phyloP scores from a whole-genome alignment of 2,888 invertebrate species.

The Imbricaverruca yamaguchii region DNA sequence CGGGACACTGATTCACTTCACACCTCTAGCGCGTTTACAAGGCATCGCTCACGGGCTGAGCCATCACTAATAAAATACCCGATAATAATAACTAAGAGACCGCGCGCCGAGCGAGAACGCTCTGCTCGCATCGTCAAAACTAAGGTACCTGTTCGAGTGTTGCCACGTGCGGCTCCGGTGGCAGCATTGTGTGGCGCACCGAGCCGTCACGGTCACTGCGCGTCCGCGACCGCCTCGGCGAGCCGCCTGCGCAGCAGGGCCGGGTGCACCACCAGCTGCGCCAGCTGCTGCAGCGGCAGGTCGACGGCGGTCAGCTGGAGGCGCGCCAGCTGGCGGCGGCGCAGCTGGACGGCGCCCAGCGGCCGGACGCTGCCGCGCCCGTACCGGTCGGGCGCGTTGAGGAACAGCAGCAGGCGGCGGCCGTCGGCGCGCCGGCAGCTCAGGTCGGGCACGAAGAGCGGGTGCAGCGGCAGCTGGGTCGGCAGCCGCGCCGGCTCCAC shows the following conservation, averaged over 20 bases:
- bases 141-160: too few relatives aligned
- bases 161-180: too few relatives aligned
- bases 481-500: slow-evolving; percentile 38
- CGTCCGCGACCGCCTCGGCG: background rate
- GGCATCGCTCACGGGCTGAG: too few relatives aligned
- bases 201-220: background rate
- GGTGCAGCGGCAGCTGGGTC: slow-evolving; percentile 50
- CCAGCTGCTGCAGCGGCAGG: slow-evolving; percentile 14
- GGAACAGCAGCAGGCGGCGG: background rate
- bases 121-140: too few relatives aligned
- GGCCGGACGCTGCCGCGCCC: background rate
- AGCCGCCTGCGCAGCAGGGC: background rate
- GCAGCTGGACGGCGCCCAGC: slow-evolving; percentile 10
- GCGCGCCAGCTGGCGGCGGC: background rate
- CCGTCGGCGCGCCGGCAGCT: slow-evolving; percentile 1
- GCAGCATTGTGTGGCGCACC: too few relatives aligned
- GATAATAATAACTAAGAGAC: too few relatives aligned
- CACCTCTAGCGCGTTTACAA: too few relatives aligned
- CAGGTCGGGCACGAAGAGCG: slow-evolving; percentile 54
- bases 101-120: too few relatives aligned
- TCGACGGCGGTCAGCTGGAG: background rate
- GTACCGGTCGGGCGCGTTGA: slow-evolving; percentile 10
- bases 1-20: too few relatives aligned
- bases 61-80: too few relatives aligned
- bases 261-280: slow-evolving; percentile 15